Evolutionary conservation across 53 echinoderm and acorn worm species (phyloP).

Genomic region (Holothuria scabra): DNA sequence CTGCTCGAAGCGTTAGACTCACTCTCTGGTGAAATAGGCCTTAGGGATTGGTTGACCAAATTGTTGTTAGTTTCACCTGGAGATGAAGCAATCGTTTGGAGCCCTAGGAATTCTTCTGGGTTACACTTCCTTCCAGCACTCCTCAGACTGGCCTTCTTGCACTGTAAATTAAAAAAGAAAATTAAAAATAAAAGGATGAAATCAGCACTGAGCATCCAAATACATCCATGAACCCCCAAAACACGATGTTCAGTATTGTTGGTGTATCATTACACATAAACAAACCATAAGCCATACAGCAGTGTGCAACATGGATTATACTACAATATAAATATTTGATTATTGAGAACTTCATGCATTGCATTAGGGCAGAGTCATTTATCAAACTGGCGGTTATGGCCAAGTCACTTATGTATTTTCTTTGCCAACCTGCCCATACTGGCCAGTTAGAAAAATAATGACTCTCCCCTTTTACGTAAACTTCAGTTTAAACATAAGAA

Average conservation of each 20-base stretch:
- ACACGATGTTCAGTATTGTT: neutral
- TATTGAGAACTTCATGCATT: no score
- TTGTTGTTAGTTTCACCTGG: constrained; percentile 87
- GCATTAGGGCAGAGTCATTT: no score
- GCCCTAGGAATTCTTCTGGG: constrained; percentile 68
- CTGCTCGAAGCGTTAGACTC: constrained; percentile 65
- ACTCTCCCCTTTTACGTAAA: no score
- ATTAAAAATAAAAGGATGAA: neutral
- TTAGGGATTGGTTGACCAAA: constrained; percentile 22
- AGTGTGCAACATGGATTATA: no score
- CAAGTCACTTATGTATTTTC: no score
- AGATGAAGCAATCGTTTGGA: constrained; percentile 90
- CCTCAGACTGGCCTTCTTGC: constrained; percentile 22
- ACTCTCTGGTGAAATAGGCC: constrained; percentile 30
- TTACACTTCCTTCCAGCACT: constrained; percentile 12
- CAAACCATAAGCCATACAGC: no score
- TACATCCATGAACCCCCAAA: neutral
- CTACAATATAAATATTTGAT: no score
- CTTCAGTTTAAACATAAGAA: no score
- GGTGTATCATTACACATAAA: neutral
- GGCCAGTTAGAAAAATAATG: no score
- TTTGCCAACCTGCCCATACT: no score
- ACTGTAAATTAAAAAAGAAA: neutral
- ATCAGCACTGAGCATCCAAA: neutral
- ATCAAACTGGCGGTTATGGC: no score